A percentile compares a stretch with the other conserved stretches of the same genome.
These are phyloP conservation scores for Scolopax rusticola DNA, from an alignment of 2,797 vertebrate genomes.

Conservation along the genomic window DNA sequence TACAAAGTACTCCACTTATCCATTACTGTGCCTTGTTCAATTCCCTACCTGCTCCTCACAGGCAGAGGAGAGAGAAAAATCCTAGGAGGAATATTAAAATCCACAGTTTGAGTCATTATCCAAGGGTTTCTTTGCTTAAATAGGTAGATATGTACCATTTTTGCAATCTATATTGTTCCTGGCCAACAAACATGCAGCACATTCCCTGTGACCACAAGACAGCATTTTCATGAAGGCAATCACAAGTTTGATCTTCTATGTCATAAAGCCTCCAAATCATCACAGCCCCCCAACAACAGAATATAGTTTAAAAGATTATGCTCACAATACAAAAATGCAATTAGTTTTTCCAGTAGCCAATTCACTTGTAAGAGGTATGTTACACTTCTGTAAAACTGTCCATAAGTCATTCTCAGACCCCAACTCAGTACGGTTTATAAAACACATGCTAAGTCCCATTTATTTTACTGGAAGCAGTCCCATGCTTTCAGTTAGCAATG, in stretches of 20 bases:
- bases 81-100: conserved; percentile 12
- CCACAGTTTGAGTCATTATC: neutral
- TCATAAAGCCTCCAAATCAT: neutral
- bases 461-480: neutral
- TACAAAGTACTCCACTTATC: neutral
- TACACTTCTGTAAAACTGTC: neutral
- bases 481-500: neutral
- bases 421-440: neutral
- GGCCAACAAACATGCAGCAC: neutral
- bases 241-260: neutral
- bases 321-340: neutral
- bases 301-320: neutral
- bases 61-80: neutral
- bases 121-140: neutral
- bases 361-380: neutral
- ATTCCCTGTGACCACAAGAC: neutral
- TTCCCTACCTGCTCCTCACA: neutral
- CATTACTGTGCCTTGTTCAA: conserved; percentile 14
- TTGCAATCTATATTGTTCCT: neutral
- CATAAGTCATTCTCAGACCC: neutral
- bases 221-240: neutral
- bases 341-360: neutral
- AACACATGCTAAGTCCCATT: neutral
- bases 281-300: neutral
- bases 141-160: neutral